Percentiles rank a stretch among this genome's conserved stretches.
phyloP scores from a whole-genome alignment of 2,888 invertebrate species.

The Ochropleura leucogaster region DNA sequence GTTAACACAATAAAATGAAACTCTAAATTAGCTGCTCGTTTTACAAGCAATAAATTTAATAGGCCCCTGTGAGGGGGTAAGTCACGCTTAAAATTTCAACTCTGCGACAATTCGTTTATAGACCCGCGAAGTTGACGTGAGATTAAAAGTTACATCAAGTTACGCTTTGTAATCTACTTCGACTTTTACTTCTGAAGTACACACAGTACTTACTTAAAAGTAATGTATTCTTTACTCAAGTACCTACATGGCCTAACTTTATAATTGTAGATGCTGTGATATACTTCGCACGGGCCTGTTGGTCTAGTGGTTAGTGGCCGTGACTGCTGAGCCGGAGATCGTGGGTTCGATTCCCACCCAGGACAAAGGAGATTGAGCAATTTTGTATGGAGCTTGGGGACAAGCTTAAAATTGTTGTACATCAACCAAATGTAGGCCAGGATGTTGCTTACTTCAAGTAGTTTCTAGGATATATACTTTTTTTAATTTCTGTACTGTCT shows the following conservation, averaged over 20 bases:
- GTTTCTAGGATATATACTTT: too few species aligned
- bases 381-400: too few species aligned
- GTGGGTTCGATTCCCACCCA: too few species aligned
- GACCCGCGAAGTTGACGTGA: constrained; percentile 64
- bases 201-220: background rate
- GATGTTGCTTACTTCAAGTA: too few species aligned
- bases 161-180: constrained; percentile 44
- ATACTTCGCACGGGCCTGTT: too few species aligned
- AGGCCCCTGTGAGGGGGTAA: constrained; percentile 81
- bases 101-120: constrained; percentile 84
- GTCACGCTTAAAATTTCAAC: constrained; percentile 84
- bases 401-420: too few species aligned
- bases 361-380: too few species aligned
- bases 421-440: too few species aligned
- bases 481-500: too few species aligned
- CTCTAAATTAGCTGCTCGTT: constrained; percentile 89
- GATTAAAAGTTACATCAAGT: constrained; percentile 66
- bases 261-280: too few species aligned
- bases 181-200: constrained; percentile 10
- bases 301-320: too few species aligned
- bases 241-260: background rate
- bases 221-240: background rate
- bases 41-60: constrained; percentile 90
- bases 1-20: constrained; percentile 89
- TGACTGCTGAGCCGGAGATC: too few species aligned